A percentile compares a stretch with the other conserved stretches of the same genome.
These are phyloP conservation scores for Eubasilissa splendida DNA, from an alignment of 2,888 invertebrate species.

Conservation along the genomic window DNA sequence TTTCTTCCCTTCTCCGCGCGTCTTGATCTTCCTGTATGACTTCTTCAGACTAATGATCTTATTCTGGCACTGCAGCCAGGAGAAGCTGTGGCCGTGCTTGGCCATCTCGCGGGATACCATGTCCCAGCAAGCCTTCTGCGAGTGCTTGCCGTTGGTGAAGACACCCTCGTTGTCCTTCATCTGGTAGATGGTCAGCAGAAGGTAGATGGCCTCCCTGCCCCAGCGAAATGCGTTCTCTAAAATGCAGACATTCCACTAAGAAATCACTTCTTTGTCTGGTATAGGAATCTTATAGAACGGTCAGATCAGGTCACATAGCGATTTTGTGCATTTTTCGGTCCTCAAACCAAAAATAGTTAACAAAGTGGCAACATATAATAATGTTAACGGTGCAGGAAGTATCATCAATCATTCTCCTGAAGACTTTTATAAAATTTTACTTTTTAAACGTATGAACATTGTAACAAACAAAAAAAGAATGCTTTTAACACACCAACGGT, in stretches of 20 bases:
- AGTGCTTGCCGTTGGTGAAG: neutral
- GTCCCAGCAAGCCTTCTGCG: slow-evolving; percentile 11
- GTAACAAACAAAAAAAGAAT: no score
- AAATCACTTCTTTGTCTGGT: no score
- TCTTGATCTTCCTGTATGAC: slow-evolving; percentile 14
- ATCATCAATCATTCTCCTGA: no score
- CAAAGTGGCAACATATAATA: no score
- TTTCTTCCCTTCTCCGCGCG: neutral
- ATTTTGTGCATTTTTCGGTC: no score
- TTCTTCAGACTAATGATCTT: slow-evolving; percentile 28
- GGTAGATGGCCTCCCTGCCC: slow-evolving; percentile 6
- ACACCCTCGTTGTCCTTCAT: slow-evolving; percentile 7
- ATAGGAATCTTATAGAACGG: no score
- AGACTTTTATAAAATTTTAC: no score
- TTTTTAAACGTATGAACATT: no score
- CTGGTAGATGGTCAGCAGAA: slow-evolving; percentile 5
- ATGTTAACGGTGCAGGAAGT: no score
- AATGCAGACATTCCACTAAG: neutral
- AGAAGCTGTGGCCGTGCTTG: neutral
- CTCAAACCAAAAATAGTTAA: no score
- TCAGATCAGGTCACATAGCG: no score
- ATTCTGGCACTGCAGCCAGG: slow-evolving; percentile 19
- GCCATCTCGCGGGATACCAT: slow-evolving; percentile 15
- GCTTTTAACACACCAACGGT: no score
- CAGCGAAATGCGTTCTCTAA: neutral